Conservation (phyloP, 2,888 invertebrate genomes). For the Hydroisotoma schaefferi region DNA sequence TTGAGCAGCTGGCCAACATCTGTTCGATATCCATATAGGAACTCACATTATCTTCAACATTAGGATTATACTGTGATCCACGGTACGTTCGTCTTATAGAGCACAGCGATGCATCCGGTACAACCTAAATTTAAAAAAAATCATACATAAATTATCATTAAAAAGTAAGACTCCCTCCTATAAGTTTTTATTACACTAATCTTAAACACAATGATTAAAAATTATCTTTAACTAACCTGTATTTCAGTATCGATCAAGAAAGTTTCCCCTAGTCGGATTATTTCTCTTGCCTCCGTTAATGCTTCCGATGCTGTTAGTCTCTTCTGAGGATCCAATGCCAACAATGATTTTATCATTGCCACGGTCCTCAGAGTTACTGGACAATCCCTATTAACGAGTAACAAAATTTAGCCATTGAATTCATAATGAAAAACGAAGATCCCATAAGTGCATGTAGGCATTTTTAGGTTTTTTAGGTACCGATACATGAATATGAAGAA, state of each 20-base stretch:
- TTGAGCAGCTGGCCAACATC: not conserved
- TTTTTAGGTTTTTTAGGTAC: no score
- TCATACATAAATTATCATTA: not conserved
- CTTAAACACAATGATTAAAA: no score
- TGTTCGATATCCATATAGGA: constrained; percentile 1
- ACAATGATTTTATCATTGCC: constrained; percentile 63
- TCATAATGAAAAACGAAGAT: not conserved
- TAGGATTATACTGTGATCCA: not conserved
- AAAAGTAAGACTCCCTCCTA: no score
- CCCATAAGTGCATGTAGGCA: no score
- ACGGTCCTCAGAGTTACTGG: constrained; percentile 64
- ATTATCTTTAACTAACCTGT: constrained; percentile 49
- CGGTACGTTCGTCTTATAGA: not conserved
- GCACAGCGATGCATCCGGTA: constrained; percentile 17
- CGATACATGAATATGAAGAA: no score
- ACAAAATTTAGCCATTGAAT: constrained; percentile 17
- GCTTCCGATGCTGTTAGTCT: constrained; percentile 67
- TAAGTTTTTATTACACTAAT: no score
- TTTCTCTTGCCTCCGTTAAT: constrained; percentile 59
- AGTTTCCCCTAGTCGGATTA: constrained; percentile 52
- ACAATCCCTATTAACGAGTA: constrained; percentile 54
- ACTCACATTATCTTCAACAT: no score
- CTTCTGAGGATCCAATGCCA: constrained; percentile 66
- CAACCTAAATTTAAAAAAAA: constrained; percentile 19
- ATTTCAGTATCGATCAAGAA: constrained; percentile 46